Conservation (phyloP, 2,888 invertebrate species). For the Serripes groenlandicus region DNA sequence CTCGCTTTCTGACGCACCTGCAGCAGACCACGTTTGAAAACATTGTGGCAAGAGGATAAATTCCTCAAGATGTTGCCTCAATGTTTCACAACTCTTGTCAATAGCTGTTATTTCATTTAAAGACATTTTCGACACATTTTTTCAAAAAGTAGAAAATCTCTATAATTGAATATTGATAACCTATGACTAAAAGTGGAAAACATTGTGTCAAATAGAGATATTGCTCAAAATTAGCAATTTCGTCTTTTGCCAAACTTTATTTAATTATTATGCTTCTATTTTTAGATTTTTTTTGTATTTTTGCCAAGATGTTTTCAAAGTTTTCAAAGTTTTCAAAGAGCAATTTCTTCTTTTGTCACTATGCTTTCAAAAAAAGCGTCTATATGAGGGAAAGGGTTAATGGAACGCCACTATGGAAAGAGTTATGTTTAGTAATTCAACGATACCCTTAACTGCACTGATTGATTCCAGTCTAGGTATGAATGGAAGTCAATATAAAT, state of each 20-base stretch:
- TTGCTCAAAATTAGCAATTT: background rate
- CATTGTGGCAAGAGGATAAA: conserved; percentile 14
- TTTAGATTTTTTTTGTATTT: too few species aligned
- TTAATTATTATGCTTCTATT: too few species aligned
- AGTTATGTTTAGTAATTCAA: too few species aligned
- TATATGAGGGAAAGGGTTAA: background rate
- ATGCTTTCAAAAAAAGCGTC: background rate
- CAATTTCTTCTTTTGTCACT: background rate
- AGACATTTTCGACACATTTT: background rate
- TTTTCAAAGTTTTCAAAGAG: too few species aligned
- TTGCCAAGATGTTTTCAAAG: too few species aligned
- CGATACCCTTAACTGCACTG: background rate
- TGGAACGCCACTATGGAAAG: background rate
- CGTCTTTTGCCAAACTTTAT: too few species aligned
- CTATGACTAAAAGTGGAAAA: background rate
- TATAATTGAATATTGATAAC: background rate
- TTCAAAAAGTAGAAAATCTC: background rate
- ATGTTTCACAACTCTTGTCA: too few species aligned
- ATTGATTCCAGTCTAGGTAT: background rate
- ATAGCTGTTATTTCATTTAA: background rate
- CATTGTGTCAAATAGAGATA: background rate
- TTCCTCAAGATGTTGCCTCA: too few species aligned
- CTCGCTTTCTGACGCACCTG: too few species aligned
- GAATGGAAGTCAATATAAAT: background rate
- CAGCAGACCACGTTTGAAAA: background rate